Percentiles rank a stretch among this genome's conserved stretches.
phyloP scores from a whole-genome alignment of 2,797 vertebrate species.

The Esox masquinongy region DNA sequence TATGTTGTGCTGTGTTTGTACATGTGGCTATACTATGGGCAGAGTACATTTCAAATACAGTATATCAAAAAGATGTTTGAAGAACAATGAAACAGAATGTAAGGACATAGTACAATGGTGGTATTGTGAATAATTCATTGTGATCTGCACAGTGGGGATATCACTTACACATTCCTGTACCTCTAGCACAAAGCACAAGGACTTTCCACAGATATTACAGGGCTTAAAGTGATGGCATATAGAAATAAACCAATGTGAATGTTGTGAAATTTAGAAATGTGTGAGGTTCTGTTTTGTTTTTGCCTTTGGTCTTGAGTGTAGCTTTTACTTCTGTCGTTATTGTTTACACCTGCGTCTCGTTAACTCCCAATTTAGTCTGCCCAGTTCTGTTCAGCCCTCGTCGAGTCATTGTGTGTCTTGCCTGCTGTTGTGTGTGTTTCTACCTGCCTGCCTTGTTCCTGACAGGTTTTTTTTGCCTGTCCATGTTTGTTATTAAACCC shows the following conservation, averaged over 20 bases:
- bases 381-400: too few species aligned
- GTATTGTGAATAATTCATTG: constrained; percentile 64
- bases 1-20: background rate
- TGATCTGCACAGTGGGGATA: constrained; percentile 39
- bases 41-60: background rate
- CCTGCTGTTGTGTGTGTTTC: too few species aligned
- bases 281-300: background rate
- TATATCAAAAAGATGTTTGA: constrained; percentile 24
- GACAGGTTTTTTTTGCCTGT: too few species aligned
- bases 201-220: background rate
- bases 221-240: background rate
- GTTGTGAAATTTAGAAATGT: background rate
- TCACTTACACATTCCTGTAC: constrained; percentile 47
- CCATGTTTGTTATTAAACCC: too few species aligned
- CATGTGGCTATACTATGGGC: constrained; percentile 2
- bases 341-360: too few species aligned
- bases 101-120: constrained; percentile 30
- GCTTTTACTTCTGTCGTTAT: too few species aligned
- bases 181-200: background rate
- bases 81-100: constrained; percentile 9
- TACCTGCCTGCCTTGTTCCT: too few species aligned
- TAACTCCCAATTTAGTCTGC: too few species aligned
- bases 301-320: background rate
- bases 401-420: too few species aligned
- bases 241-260: background rate